Percentiles rank a stretch among this genome's conserved stretches.
Evolutionary conservation across 1,140 invertebrate species (phyloP).

Genomic region (Calosoma granatense): DNA sequence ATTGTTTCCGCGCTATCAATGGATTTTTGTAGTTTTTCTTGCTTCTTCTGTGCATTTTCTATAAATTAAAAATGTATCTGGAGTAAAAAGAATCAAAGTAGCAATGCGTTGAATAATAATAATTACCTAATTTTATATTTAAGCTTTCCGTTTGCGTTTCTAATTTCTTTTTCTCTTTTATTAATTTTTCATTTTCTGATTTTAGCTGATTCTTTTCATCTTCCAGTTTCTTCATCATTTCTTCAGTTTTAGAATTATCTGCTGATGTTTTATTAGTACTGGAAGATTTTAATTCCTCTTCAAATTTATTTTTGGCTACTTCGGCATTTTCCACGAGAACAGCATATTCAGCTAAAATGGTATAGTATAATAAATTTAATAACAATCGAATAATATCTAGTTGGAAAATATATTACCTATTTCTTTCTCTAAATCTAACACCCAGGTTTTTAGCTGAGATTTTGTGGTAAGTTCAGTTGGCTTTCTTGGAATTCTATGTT

Average conservation of each 20-base stretch:
- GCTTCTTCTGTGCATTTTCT: constrained; percentile 37
- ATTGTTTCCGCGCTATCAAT: background rate
- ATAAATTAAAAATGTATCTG: constrained; percentile 20
- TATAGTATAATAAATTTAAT: constrained; percentile 11
- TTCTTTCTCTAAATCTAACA: constrained; percentile 69
- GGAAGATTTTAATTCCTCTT: constrained; percentile 34
- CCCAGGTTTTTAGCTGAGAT: constrained; percentile 63
- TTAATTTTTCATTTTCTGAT: constrained; percentile 40
- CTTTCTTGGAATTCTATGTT: constrained; percentile 54
- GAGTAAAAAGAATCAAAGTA: background rate
- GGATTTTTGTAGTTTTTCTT: constrained; percentile 41
- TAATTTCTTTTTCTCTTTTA: constrained; percentile 46
- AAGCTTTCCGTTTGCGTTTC: constrained; percentile 45
- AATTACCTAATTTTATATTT: constrained; percentile 34
- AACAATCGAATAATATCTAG: constrained; percentile 9
- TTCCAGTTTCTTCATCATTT: constrained; percentile 28
- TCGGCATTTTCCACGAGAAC: constrained; percentile 49
- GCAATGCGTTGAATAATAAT: constrained; percentile 7
- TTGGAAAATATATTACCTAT: constrained; percentile 43
- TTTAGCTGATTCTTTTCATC: constrained; percentile 35
- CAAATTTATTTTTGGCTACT: constrained; percentile 39
- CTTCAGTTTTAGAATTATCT: constrained; percentile 21
- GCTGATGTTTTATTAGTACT: constrained; percentile 34
- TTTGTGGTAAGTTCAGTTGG: constrained; percentile 58
- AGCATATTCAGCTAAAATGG: constrained; percentile 50